phyloP scores from a whole-genome alignment of 2,797 vertebrate genomes.

The Leptodactylus fallax region DNA sequence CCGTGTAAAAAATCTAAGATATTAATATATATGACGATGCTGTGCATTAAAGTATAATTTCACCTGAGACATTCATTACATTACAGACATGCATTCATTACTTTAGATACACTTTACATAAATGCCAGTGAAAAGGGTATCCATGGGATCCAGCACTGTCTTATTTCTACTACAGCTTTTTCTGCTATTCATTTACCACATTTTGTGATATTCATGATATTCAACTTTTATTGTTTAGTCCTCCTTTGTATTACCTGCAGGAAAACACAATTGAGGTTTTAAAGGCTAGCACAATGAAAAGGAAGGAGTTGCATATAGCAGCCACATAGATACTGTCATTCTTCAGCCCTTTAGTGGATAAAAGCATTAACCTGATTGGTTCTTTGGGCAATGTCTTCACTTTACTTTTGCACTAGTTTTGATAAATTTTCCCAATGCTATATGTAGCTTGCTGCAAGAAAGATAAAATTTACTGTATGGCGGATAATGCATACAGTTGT shows the following conservation, averaged over 20 bases:
- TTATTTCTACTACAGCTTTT: not conserved
- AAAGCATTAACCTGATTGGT: too few relatives aligned
- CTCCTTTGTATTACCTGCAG: too few relatives aligned
- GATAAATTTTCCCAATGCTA: not conserved
- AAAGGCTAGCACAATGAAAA: too few relatives aligned
- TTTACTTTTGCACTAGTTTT: not conserved
- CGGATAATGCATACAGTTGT: not conserved
- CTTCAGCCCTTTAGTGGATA: too few relatives aligned
- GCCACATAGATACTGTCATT: too few relatives aligned
- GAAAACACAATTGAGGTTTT: too few relatives aligned
- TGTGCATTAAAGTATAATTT: slow-evolving; percentile 16
- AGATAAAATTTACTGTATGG: not conserved
- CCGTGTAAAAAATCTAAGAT: not conserved
- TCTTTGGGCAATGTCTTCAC: too few relatives aligned
- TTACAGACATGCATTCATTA: too few relatives aligned
- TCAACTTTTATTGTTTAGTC: not conserved
- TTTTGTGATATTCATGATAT: not conserved
- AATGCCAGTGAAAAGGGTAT: not conserved
- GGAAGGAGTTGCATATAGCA: too few relatives aligned
- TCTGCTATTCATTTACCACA: not conserved
- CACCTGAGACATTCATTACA: not conserved
- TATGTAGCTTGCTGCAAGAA: not conserved
- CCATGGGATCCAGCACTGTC: not conserved
- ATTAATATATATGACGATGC: not conserved
- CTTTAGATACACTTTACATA: not conserved